Evolutionary conservation across 2,113 vertebrate genomes (phyloP).

Genomic region (Lutjanus erythropterus): DNA sequence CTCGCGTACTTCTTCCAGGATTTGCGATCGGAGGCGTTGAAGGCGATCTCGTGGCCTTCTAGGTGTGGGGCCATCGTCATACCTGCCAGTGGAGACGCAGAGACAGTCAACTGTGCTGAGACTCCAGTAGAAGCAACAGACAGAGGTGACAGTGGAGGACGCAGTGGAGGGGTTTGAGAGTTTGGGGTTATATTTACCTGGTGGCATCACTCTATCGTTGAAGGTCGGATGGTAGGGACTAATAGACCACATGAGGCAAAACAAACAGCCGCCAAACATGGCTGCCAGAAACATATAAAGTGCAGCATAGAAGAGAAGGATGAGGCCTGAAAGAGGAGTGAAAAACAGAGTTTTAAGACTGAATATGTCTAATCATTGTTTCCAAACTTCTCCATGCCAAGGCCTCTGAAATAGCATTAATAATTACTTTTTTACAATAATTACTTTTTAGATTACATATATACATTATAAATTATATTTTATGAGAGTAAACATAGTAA

Average conservation of each 20-base stretch:
- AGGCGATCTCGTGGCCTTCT: conserved; percentile 89
- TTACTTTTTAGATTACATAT: too few relatives aligned
- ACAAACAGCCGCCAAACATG: conserved; percentile 95
- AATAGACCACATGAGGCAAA: conserved; percentile 93
- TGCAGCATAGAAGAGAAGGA: conserved; percentile 93
- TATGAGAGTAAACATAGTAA: too few relatives aligned
- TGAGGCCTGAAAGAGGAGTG: conserved; percentile 86
- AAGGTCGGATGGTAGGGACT: conserved; percentile 92
- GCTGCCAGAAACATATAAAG: conserved; percentile 94
- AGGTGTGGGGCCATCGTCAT: conserved; percentile 94
- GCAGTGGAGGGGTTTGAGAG: not conserved
- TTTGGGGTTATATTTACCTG: conserved; percentile 85
- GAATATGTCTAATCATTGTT: too few relatives aligned
- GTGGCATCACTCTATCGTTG: conserved; percentile 93
- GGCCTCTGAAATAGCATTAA: too few relatives aligned
- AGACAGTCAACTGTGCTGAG: conserved; percentile 82
- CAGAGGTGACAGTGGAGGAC: conserved; percentile 1
- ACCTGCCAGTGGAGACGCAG: conserved; percentile 87
- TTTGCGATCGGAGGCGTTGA: conserved; percentile 89
- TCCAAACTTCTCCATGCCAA: too few relatives aligned
- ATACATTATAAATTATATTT: too few relatives aligned
- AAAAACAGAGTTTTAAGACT: conserved; percentile 9
- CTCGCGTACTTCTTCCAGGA: conserved; percentile 92
- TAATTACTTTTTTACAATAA: too few relatives aligned
- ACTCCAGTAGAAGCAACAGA: conserved; percentile 50